These are phyloP conservation scores for Sesia apiformis DNA, from an alignment of 2,888 invertebrate species.

Conservation along the genomic window DNA sequence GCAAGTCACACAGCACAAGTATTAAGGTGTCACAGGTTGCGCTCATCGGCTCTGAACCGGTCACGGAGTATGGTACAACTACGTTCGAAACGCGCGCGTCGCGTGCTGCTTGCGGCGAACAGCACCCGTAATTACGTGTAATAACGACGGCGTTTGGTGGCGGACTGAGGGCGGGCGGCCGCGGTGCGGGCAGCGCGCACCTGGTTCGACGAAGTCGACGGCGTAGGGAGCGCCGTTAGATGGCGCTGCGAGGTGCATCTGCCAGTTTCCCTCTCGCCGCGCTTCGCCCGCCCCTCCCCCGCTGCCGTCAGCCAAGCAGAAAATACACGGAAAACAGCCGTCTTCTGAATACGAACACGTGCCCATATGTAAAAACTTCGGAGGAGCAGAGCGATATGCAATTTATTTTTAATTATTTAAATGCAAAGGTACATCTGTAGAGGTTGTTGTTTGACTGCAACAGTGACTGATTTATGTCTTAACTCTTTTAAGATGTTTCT, in stretches of 20 bases:
- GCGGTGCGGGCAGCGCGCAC: slow-evolving; percentile 63
- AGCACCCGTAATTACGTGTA: slow-evolving; percentile 47
- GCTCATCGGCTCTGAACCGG: slow-evolving; percentile 67
- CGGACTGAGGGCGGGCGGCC: slow-evolving; percentile 63
- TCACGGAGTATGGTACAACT: slow-evolving; percentile 59
- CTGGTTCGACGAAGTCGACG: slow-evolving; percentile 27
- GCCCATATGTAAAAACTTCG: slow-evolving; percentile 57
- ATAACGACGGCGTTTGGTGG: slow-evolving; percentile 63
- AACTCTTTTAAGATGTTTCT: too few relatives aligned
- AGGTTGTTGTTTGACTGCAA: neutral
- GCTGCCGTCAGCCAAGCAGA: slow-evolving; percentile 48
- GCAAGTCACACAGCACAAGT: slow-evolving; percentile 67
- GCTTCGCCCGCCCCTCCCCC: slow-evolving; percentile 17
- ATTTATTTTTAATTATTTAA: neutral
- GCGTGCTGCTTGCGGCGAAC: slow-evolving; percentile 48
- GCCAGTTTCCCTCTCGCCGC: slow-evolving; percentile 35
- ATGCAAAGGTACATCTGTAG: neutral
- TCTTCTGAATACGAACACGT: slow-evolving; percentile 59
- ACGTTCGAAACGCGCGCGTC: slow-evolving; percentile 70
- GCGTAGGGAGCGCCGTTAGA: slow-evolving; percentile 41
- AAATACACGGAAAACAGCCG: slow-evolving; percentile 67
- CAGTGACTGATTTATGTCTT: too few relatives aligned
- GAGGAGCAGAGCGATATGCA: slow-evolving; percentile 16
- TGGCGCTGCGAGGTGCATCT: slow-evolving; percentile 72
- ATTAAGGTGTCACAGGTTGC: slow-evolving; percentile 62